These are phyloP conservation scores for Taeniopygia guttata DNA, from an alignment of 2,797 vertebrate species.

Conservation along the genomic window DNA sequence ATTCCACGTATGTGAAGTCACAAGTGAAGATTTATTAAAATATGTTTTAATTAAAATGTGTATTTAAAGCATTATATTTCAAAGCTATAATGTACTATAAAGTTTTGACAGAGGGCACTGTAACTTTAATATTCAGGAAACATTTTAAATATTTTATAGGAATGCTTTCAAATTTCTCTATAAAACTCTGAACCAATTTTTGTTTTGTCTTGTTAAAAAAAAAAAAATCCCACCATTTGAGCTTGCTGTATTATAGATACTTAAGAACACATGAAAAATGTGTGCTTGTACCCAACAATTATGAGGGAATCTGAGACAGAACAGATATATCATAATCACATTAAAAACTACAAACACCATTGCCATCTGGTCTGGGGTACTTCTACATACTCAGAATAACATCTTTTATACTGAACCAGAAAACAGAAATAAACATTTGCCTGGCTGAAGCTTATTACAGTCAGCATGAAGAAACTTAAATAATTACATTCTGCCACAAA, in stretches of 20 bases:
- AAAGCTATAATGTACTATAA: neutral
- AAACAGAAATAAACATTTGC: slow-evolving; percentile 48
- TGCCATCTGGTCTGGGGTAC: slow-evolving; percentile 26
- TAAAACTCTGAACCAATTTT: neutral
- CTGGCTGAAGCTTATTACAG: neutral
- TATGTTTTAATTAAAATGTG: neutral
- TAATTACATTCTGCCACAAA: slow-evolving; percentile 30
- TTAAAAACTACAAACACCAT: slow-evolving; percentile 19
- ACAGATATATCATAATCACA: slow-evolving; percentile 30
- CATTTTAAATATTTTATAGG: neutral
- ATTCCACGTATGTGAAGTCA: neutral
- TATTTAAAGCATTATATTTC: neutral
- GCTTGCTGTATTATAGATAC: neutral
- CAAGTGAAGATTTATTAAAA: neutral
- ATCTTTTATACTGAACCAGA: slow-evolving; percentile 20
- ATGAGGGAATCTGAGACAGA: slow-evolving; percentile 30
- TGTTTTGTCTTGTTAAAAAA: neutral
- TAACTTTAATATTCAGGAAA: neutral
- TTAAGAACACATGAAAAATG: slow-evolving; percentile 27
- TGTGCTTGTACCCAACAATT: neutral
- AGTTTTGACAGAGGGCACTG: neutral
- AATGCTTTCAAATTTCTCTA: neutral
- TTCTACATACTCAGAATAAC: neutral
- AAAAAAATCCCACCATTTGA: neutral
- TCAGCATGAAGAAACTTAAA: neutral